phyloP scores from a whole-genome alignment of 2,113 vertebrate genomes.

The Aleadryas rufinucha region DNA sequence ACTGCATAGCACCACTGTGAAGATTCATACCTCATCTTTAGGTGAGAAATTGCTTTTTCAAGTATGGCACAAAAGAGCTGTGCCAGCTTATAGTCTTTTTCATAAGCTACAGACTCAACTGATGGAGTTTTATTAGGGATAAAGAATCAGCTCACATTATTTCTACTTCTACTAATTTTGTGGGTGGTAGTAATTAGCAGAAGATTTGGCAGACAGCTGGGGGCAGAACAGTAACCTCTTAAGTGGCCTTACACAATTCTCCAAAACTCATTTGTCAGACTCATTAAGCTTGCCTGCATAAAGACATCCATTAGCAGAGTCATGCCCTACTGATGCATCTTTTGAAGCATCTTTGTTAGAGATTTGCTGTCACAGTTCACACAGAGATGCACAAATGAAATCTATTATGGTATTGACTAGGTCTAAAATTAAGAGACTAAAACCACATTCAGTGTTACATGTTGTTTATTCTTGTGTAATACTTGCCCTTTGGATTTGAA shows the following conservation, averaged over 20 bases:
- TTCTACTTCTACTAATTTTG: background rate
- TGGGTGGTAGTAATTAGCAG: background rate
- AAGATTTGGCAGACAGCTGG: background rate
- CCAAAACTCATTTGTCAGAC: background rate
- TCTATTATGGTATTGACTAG: background rate
- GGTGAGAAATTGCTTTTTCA: background rate
- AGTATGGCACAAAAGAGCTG: background rate
- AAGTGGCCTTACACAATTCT: background rate
- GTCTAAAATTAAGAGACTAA: background rate
- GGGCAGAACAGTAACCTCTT: background rate
- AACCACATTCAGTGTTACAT: rapidly evolving
- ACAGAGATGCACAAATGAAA: background rate
- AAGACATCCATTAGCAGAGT: background rate
- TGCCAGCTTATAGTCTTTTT: background rate
- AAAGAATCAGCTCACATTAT: background rate
- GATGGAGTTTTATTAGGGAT: background rate
- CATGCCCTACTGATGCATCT: background rate
- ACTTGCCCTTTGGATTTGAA: background rate
- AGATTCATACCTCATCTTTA: background rate
- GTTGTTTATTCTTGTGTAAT: background rate
- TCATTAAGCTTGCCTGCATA: background rate
- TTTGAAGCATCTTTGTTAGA: background rate
- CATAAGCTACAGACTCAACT: background rate
- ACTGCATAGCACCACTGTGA: background rate
- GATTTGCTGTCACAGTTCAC: background rate